phyloP scores from a whole-genome alignment of 2,888 invertebrate species.

The Pristionchus arcanus region DNA sequence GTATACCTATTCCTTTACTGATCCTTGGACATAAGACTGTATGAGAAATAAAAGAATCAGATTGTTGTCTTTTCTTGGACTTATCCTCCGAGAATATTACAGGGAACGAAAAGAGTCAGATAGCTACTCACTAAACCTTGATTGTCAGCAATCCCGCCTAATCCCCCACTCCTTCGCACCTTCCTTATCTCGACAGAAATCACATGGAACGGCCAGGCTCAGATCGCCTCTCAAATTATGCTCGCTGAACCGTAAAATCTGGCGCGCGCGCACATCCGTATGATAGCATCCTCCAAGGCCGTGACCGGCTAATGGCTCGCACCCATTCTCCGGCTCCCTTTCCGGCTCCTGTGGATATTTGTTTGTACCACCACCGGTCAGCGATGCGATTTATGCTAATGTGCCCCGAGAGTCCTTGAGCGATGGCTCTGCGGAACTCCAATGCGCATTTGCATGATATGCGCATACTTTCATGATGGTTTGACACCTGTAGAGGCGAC shows the following conservation, averaged over 20 bases:
- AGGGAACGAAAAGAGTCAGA: no score
- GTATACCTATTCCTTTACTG: no score
- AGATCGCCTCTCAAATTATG: neutral
- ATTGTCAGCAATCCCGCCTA: neutral
- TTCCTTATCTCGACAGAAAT: neutral
- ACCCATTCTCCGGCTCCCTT: neutral
- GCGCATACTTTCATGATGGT: neutral
- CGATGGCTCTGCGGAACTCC: neutral
- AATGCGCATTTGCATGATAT: neutral
- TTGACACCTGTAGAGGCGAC: neutral
- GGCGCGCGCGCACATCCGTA: neutral
- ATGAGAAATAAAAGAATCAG: no score
- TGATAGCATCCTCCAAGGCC: conserved; percentile 21
- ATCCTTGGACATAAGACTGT: no score
- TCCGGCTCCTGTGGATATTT: neutral
- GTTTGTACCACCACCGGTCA: neutral
- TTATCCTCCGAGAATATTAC: no score
- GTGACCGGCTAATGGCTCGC: conserved; percentile 11
- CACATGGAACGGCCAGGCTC: neutral
- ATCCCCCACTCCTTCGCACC: conserved; percentile 12
- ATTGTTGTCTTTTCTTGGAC: no score
- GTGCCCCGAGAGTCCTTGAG: neutral
- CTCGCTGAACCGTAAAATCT: neutral
- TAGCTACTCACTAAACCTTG: neutral
- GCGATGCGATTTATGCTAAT: conserved; percentile 29